These are phyloP conservation scores for Heteromormyrus szaboi DNA, from an alignment of 2,797 vertebrate genomes.

Conservation along the genomic window DNA sequence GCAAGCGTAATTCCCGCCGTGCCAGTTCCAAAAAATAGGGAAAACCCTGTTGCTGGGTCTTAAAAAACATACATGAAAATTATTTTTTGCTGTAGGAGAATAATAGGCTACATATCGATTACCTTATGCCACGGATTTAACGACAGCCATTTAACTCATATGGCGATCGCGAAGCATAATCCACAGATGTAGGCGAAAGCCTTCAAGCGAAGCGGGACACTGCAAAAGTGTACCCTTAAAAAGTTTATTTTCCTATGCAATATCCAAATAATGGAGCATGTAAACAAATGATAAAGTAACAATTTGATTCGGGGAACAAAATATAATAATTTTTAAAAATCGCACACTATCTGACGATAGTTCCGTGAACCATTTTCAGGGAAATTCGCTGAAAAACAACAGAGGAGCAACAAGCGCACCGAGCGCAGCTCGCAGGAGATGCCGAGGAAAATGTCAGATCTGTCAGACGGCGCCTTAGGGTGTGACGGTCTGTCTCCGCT, in stretches of 20 bases:
- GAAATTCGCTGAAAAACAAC: neutral
- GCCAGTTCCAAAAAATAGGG: neutral
- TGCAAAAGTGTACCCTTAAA: neutral
- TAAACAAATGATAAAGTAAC: neutral
- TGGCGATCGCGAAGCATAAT: neutral
- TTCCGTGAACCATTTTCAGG: neutral
- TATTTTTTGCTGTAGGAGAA: neutral
- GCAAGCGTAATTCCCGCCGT: neutral
- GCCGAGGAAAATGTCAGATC: neutral
- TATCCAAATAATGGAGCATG: neutral
- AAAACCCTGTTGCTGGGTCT: neutral
- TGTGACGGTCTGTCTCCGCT: conserved; percentile 14
- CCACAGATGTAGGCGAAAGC: neutral
- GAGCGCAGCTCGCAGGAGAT: neutral
- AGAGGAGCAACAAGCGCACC: conserved; percentile 11
- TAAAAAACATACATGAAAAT: neutral
- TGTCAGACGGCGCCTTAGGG: conserved; percentile 2
- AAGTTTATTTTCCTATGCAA: conserved; percentile 3
- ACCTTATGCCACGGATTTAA: neutral
- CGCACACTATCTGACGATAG: neutral
- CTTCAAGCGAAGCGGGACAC: neutral
- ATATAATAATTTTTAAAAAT: neutral
- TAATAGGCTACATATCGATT: neutral
- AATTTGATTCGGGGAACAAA: neutral
- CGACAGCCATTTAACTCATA: neutral